Evolutionary conservation across 2,113 vertebrate species (phyloP).

Genomic region (Chionodraco myersi): DNA sequence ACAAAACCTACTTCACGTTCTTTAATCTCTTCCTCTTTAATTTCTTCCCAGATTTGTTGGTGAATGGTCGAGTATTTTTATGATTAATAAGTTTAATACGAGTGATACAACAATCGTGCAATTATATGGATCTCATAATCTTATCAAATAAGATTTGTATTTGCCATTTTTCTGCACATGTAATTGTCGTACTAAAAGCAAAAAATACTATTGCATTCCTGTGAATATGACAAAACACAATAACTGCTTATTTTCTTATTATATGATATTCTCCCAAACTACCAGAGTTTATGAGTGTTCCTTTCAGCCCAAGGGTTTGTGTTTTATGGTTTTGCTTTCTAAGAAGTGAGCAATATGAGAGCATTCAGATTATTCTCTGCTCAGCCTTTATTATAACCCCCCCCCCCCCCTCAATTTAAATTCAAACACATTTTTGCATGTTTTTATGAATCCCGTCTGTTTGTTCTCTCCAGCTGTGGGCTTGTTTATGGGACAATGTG

Average conservation of each 20-base stretch:
- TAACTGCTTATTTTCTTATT: not conserved
- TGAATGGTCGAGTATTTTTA: not conserved
- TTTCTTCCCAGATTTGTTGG: not conserved
- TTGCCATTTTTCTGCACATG: not conserved
- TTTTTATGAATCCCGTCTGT: slow-evolving; percentile 21
- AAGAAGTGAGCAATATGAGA: no score
- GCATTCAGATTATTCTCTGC: not conserved
- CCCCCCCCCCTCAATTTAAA: not conserved
- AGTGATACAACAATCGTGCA: slow-evolving; percentile 2
- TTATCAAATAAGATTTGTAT: not conserved
- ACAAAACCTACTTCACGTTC: not conserved
- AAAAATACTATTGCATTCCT: not conserved
- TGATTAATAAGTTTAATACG: not conserved
- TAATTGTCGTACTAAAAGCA: not conserved
- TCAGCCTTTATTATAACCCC: not conserved
- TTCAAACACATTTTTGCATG: slow-evolving; percentile 4
- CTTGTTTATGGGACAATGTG: slow-evolving; percentile 44
- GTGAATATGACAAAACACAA: not conserved
- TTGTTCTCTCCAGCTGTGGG: slow-evolving; percentile 45
- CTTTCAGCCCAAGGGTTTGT: slow-evolving; percentile 7
- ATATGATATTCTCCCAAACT: not conserved
- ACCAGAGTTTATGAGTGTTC: slow-evolving; percentile 12
- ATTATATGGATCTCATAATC: not conserved
- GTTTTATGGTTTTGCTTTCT: slow-evolving; percentile 9
- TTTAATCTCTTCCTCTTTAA: not conserved